Base-by-base conservation (phyloP, 2,888 invertebrate species). In the Campopleginae sp. region DNA sequence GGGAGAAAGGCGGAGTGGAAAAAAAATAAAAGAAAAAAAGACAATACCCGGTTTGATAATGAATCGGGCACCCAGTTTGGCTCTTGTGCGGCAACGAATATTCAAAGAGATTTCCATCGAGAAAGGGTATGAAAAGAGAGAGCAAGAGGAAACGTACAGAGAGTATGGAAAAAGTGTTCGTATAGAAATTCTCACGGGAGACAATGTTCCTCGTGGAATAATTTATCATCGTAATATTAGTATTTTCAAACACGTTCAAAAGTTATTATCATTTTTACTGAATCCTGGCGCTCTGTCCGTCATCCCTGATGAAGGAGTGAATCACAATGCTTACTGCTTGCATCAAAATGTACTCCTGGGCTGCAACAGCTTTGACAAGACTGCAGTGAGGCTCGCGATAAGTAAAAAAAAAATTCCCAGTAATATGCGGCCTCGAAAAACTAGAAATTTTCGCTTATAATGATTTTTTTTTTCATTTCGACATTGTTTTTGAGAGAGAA, bases 51-150 rank as follows among this genome's bases (percentile, higher is more conserved):
- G 61, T 27, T 46, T 75, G 80, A 84, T 84, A 81, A 77, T 72
- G 84, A 80, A 84, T 84, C 84, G 65, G 77, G 54, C 48, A 51
- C 72, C 66, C 48, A 76, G 84, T 66, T 68, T 51, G 44, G 58
- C 19, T 72, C 54, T 77, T 46, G 76, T 42, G n/a, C n/a, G 75
- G 70, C 71, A 70, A 71, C 76, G 83, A 72, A 83, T 63, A 63
- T 75, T 79, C 79, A 82, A 75, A 78, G 75, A 80, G 86, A 86
- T 84, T 84, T 77, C 78, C 65, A 78, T 75, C 58, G 44, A 78
- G 80, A 46, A 61, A 66, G 19, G 46, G 58, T 27, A 23, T 51
- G 51, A 23, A 38, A 31, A 48, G 58, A 63, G 61, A 63, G 66
- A n/a, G 70, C 19, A 42, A 66, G 5, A 66, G 44, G 66, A 66